Evolutionary conservation across 2,113 vertebrate species (phyloP).

Genomic region (Rhabdornis inornatus): DNA sequence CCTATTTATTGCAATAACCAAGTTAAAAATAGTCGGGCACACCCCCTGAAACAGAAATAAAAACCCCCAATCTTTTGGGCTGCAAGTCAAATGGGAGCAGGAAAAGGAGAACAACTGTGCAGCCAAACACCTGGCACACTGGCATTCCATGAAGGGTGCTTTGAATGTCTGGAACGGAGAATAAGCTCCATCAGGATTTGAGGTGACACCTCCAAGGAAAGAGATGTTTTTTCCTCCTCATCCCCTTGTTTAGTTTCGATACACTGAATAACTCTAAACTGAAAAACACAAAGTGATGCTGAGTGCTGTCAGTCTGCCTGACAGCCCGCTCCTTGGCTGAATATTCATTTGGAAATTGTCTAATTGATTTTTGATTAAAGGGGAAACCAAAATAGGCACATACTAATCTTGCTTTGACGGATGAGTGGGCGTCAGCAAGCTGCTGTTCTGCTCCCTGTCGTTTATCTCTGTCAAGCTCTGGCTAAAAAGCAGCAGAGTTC

Average conservation of each 20-base stretch:
- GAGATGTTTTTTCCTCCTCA: background rate
- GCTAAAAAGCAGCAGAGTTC: background rate
- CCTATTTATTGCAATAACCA: background rate
- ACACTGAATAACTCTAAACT: background rate
- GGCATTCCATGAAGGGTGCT: background rate
- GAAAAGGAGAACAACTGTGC: background rate
- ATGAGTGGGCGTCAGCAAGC: constrained; percentile 22
- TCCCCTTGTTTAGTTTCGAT: background rate
- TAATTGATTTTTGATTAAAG: constrained; percentile 53
- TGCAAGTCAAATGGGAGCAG: background rate
- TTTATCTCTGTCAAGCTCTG: background rate
- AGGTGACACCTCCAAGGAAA: background rate
- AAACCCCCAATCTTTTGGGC: background rate
- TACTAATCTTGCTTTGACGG: constrained; percentile 7
- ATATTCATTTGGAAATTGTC: constrained; percentile 46
- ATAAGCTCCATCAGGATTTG: background rate
- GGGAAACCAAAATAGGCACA: constrained; percentile 17
- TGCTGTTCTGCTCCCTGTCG: constrained; percentile 2
- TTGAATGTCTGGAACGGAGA: background rate
- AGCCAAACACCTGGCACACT: background rate
- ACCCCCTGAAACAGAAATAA: background rate
- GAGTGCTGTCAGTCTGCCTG: background rate
- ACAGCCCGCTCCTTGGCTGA: background rate
- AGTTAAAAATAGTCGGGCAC: background rate
- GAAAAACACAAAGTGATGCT: background rate